Evolutionary conservation across 2,797 vertebrate genomes (phyloP), one percentile per base, ranked within the genome.

Genomic region (Myripristis jacobus): DNA sequence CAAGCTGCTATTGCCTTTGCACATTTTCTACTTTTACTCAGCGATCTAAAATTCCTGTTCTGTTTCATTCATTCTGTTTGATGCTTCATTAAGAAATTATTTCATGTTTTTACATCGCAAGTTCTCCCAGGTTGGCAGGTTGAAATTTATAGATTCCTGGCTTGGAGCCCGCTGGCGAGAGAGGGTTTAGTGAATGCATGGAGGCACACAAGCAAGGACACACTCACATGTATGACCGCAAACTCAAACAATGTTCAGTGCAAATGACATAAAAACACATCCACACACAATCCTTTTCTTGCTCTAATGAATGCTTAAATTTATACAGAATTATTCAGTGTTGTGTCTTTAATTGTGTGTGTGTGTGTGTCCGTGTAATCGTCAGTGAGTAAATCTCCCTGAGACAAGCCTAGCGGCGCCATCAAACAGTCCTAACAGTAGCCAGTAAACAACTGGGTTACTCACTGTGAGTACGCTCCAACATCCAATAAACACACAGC

Each of bases 41-140:
- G 38, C 43, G 29, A 60, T 57, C 48, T 52, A 70, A 71, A 56
- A 52, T 57, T 56, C 57, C 29, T 52, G 21, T 18, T 64, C 10
- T 50, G 44, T 75, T 73, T 75, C 64, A n/a, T n/a, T 74, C 77
- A 81, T 80, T 83, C 58, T 58, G 67, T 73, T 74, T 74, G 29
- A 76, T 80, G 55, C 79, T 82, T 74, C 24, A 67, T 73, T 83
- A 53, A 75, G 55, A 57, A 62, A 73, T 84, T 76, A 70, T 77
- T 77, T 68, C 6, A 64, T 69, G 29, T 62, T 72, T 80, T 67
- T 60, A 72, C 60, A 47, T 31, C 77, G 73, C 74, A 66, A 64
- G 64, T 55, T 62, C 38, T 71, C 80, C 66, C 61, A 81, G 73
- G 34, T 72, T 67, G 57, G 65, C 70, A 80, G 63, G 76, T 56